These are phyloP conservation scores for Cataglyphis cursor DNA, from an alignment of 2,888 invertebrate genomes.

Conservation along the genomic window DNA sequence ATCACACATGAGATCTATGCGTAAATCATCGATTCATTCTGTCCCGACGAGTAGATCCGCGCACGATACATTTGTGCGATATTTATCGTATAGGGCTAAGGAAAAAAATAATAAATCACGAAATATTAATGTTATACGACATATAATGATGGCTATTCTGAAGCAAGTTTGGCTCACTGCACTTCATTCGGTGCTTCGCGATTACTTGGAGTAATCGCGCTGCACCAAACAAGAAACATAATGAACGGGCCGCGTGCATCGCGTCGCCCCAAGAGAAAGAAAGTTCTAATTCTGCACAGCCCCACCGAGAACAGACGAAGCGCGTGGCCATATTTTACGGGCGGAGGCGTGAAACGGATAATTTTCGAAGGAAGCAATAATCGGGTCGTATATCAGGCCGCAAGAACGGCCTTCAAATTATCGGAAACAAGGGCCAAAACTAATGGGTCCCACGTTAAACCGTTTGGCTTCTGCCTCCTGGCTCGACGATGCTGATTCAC, in stretches of 20 bases:
- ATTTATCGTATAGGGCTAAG: not conserved
- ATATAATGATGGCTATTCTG: constrained; percentile 26
- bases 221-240: not conserved
- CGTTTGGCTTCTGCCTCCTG: constrained; percentile 81
- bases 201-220: constrained; percentile 21
- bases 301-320: constrained; percentile 47
- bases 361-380: constrained; percentile 81
- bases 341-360: constrained; percentile 85
- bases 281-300: constrained; percentile 37
- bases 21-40: constrained; percentile 39
- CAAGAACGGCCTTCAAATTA: constrained; percentile 82
- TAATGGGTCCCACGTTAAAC: constrained; percentile 79
- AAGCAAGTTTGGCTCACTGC: not conserved
- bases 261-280: constrained; percentile 8
- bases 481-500: constrained; percentile 79
- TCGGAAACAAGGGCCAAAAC: constrained; percentile 84
- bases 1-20: constrained; percentile 61
- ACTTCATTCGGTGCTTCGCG: constrained; percentile 1
- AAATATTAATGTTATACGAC: constrained; percentile 6
- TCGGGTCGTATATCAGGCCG: constrained; percentile 83
- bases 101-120: constrained; percentile 29
- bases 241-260: not conserved
- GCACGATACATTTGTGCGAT: not conserved
- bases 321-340: constrained; percentile 81
- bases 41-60: constrained; percentile 18